These are phyloP conservation scores for Pollenia griseotomentosa DNA, from an alignment of 2,888 invertebrate species.

Conservation along the genomic window DNA sequence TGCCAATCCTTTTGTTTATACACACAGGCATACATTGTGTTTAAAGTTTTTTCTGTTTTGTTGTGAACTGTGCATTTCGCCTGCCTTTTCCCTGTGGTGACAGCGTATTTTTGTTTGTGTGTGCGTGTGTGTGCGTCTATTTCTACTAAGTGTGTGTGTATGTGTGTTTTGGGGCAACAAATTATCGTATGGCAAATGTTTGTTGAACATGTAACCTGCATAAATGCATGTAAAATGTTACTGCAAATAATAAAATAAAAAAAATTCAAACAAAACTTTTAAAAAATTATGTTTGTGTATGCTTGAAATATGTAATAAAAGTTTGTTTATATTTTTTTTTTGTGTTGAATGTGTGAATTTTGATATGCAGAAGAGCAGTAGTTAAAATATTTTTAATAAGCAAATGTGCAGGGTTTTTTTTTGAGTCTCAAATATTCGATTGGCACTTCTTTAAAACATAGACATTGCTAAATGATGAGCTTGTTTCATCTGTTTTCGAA, in stretches of 20 bases:
- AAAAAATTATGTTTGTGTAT: slow-evolving; percentile 37
- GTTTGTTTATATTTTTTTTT: not conserved
- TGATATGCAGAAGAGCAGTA: not conserved
- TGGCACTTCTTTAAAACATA: too few relatives aligned
- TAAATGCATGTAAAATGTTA: slow-evolving; percentile 60
- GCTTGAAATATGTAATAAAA: slow-evolving; percentile 6
- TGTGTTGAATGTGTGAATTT: not conserved
- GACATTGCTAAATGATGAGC: too few relatives aligned
- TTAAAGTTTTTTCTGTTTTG: not conserved
- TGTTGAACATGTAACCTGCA: slow-evolving; percentile 70
- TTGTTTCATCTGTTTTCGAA: too few relatives aligned
- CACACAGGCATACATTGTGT: not conserved
- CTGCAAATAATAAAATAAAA: slow-evolving; percentile 56
- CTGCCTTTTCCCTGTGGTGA: not conserved
- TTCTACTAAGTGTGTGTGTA: not conserved
- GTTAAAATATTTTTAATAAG: not conserved
- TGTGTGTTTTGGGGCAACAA: slow-evolving; percentile 45
- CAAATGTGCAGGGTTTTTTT: not conserved
- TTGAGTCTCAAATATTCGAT: too few relatives aligned
- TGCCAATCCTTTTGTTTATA: not conserved
- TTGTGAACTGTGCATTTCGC: slow-evolving; percentile 23
- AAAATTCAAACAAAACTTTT: slow-evolving; percentile 13
- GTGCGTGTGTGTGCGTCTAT: not conserved
- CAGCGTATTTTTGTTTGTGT: not conserved
- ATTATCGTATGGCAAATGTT: slow-evolving; percentile 69